Percentiles rank a stretch among this genome's conserved stretches.
Conservation (phyloP, 2,888 invertebrate genomes). For the Pyralis farinalis region DNA sequence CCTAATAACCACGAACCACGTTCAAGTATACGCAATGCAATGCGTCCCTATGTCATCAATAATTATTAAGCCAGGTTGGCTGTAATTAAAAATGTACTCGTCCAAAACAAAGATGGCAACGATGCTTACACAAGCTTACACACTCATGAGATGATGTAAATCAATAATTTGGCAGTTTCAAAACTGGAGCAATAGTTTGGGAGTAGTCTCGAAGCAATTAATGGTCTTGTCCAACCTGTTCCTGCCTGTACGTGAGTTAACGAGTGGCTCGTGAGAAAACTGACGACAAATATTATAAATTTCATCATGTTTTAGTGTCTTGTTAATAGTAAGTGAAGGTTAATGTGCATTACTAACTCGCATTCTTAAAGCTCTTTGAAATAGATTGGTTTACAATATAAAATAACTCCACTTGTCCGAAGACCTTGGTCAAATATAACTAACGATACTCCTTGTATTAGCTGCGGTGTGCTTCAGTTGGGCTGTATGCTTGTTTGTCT, state of each 20-base stretch:
- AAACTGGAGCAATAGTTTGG: slow-evolving; percentile 32
- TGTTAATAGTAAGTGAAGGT: slow-evolving; percentile 1
- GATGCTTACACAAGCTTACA: slow-evolving; percentile 21
- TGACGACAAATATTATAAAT: slow-evolving; percentile 8
- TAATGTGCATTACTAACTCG: slow-evolving; percentile 3
- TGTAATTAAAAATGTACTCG: slow-evolving; percentile 1
- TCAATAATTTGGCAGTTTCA: slow-evolving; percentile 32
- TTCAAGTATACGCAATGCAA: too few species aligned
- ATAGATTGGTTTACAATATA: too few species aligned
- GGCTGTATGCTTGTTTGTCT: too few species aligned
- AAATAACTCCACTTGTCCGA: too few species aligned
- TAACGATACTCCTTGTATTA: too few species aligned
- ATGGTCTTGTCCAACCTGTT: slow-evolving; percentile 29
- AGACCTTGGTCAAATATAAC: too few species aligned
- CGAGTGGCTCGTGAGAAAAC: slow-evolving; percentile 12
- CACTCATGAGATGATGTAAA: slow-evolving; percentile 26
- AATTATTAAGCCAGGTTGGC: background rate
- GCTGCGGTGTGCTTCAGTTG: too few species aligned
- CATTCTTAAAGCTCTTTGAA: too few species aligned
- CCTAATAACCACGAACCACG: too few species aligned
- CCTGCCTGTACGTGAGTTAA: slow-evolving; percentile 8
- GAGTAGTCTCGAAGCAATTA: slow-evolving; percentile 20
- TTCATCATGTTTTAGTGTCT: background rate
- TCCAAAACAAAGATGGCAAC: slow-evolving; percentile 7
- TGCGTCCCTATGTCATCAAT: too few species aligned